Evolutionary conservation across 1,140 invertebrate genomes (phyloP), one percentile per base, ranked within the genome.

Genomic region (Aphaenogaster ashmeadi): DNA sequence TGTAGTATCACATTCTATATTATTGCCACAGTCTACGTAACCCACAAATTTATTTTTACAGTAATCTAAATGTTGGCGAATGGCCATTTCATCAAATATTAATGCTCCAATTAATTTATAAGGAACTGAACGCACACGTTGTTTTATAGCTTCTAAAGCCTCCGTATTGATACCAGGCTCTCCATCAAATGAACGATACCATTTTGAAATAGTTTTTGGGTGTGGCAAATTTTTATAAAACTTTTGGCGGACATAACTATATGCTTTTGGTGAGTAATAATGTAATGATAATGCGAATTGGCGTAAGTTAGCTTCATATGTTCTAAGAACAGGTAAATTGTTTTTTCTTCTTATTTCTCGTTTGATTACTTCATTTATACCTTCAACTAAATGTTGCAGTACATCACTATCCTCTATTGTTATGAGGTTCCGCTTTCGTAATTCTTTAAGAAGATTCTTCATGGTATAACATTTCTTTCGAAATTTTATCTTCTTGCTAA

Each of bases 261-360:
- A 62, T 2, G 56, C 56, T 13, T 52, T 56, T n/a, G 72, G 72
- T 11, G 33, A 79, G 38, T 79, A 79, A 52, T 54, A 79, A 54
- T 79, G 47, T 8, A 79, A 38, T 1, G 77, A 64, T n/a, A 79
- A 52, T n/a, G 77, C 58, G 52, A 79, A 79, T 15, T 72, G 13
- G 0, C 69, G 50, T 11, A 72, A 72, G 0, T 2, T 36, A 52
- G 47, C 1, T 18, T 72, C 1, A 36, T 54, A 72, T 3, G 1
- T 9, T 18, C 27, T 33, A 72, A 0, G 1, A 18, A 38, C 8
- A 54, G 69, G 50, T 13, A 72, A 71, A 50, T 71, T 50, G 9
- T 50, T 71, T 8, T 13, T 11, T 13, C 13, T 72, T 18, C 27
- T 72, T 9, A 71, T 33, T 71, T 71, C 44, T 7, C 44, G 44